Evolutionary conservation across 2,888 invertebrate genomes (phyloP).

Genomic region (Harpalus rufipes): DNA sequence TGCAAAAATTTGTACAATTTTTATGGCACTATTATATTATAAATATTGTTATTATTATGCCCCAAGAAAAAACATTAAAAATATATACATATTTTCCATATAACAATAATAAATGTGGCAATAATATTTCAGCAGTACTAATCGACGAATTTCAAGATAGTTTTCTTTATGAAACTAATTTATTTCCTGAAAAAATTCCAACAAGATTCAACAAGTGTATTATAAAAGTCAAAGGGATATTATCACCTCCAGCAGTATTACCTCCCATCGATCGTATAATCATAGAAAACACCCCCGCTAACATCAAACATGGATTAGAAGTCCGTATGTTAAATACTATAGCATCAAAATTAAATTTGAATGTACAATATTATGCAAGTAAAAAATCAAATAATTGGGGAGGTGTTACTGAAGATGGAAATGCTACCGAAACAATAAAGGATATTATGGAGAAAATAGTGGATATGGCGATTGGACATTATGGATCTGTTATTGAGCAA

Average conservation of each 20-base stretch:
- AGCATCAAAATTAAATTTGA: conserved; percentile 67
- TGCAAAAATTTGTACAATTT: conserved; percentile 36
- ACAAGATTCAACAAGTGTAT: conserved; percentile 67
- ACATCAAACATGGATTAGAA: conserved; percentile 69
- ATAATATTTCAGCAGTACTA: background rate
- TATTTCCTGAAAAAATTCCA: conserved; percentile 67
- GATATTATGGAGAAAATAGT: conserved; percentile 67
- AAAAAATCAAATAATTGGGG: conserved; percentile 69
- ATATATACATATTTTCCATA: conserved; percentile 52
- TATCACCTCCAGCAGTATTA: conserved; percentile 69
- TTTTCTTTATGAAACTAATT: conserved; percentile 10
- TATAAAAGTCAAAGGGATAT: conserved; percentile 61
- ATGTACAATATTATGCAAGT: conserved; percentile 66
- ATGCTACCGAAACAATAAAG: conserved; percentile 68
- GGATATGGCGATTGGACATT: conserved; percentile 68
- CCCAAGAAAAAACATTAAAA: conserved; percentile 7
- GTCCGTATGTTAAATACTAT: conserved; percentile 68
- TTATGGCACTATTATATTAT: conserved; percentile 53
- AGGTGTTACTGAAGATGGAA: conserved; percentile 67
- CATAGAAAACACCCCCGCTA: conserved; percentile 35
- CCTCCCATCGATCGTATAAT: conserved; percentile 53
- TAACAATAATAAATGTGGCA: conserved; percentile 20
- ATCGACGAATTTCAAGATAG: conserved; percentile 15
- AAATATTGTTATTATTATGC: conserved; percentile 45
- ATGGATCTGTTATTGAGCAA: conserved; percentile 64